phyloP scores from a whole-genome alignment of 2,797 vertebrate genomes.

The Lemur catta region DNA sequence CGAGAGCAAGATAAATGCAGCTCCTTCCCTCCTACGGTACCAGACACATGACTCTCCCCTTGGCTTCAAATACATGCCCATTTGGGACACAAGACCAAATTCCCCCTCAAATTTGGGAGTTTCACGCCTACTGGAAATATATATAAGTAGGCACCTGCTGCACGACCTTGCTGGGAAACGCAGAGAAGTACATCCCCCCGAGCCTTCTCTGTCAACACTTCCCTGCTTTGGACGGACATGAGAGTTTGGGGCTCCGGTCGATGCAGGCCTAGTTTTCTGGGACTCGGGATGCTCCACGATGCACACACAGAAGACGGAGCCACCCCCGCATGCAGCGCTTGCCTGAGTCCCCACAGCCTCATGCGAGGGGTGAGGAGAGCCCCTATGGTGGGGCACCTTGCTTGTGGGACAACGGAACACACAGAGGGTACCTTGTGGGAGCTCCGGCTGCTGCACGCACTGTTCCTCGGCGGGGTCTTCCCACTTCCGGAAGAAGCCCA shows the following conservation, averaged over 20 bases:
- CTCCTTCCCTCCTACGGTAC: not conserved
- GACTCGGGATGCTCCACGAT: not conserved
- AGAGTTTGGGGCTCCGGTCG: too few relatives aligned
- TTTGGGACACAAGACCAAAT: not conserved
- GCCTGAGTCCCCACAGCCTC: too few relatives aligned
- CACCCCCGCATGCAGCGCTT: not conserved
- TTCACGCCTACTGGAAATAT: not conserved
- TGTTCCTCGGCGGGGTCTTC: accelerated
- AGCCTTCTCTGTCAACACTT: not conserved
- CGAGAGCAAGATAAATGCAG: not conserved
- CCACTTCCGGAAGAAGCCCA: not conserved
- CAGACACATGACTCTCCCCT: not conserved
- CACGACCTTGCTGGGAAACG: not conserved
- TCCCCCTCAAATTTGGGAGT: not conserved
- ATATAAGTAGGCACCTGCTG: not conserved
- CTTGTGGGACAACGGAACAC: not conserved
- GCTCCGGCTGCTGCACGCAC: not conserved
- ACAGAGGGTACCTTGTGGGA: not conserved
- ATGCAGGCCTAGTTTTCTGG: not conserved
- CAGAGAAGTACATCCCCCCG: too few relatives aligned
- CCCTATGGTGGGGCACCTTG: not conserved
- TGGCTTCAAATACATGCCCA: not conserved
- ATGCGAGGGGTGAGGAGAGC: not conserved
- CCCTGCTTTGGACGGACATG: not conserved
- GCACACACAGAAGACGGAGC: not conserved